phyloP scores from a whole-genome alignment of 2,797 vertebrate species.

The Thripadectes ignobilis region DNA sequence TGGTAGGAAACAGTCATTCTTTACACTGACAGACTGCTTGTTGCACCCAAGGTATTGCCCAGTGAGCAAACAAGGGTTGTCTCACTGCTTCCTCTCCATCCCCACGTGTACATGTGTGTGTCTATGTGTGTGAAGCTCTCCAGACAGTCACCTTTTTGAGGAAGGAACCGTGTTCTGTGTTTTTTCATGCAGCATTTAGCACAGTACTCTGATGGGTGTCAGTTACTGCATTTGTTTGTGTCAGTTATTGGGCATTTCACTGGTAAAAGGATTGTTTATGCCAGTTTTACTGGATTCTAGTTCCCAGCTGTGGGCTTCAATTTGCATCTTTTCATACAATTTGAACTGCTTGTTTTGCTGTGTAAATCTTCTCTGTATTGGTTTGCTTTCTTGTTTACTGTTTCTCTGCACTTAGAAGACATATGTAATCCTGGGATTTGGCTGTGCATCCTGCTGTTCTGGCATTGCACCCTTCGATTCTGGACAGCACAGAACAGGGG shows the following conservation, averaged over 20 bases:
- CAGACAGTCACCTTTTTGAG: neutral
- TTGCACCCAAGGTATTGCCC: neutral
- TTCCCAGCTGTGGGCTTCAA: neutral
- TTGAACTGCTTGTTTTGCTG: neutral
- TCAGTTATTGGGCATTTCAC: neutral
- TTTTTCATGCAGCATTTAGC: neutral
- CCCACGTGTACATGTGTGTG: accelerated
- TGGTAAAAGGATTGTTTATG: neutral
- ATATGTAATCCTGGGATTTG: neutral
- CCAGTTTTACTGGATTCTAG: neutral
- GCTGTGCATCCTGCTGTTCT: neutral
- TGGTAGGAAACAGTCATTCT: neutral
- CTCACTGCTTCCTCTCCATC: neutral
- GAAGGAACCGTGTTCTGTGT: neutral
- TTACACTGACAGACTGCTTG: neutral
- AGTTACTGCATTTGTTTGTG: neutral
- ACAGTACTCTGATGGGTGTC: neutral
- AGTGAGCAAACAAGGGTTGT: neutral
- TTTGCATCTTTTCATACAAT: neutral
- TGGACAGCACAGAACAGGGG: neutral
- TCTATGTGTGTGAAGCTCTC: neutral
- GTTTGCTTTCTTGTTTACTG: neutral
- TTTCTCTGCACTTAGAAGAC: neutral
- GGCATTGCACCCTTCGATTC: neutral
- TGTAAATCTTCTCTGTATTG: neutral